phyloP scores from a whole-genome alignment of 64 coral and sea anemone genomes.

The Astreopora myriophthalma region DNA sequence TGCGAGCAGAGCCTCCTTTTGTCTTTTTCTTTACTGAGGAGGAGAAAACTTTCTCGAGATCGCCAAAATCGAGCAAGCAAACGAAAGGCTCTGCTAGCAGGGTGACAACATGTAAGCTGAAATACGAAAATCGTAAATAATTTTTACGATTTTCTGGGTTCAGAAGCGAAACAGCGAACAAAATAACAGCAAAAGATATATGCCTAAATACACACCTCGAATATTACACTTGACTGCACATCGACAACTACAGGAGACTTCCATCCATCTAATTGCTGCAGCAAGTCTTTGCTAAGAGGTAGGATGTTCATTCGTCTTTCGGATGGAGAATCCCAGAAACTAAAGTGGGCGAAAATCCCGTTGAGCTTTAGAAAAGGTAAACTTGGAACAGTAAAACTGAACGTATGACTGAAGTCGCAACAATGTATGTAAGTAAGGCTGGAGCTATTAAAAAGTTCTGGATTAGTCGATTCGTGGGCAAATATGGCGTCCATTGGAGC shows the following conservation, averaged over 20 bases:
- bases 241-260: conserved; percentile 20
- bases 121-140: neutral
- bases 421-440: neutral
- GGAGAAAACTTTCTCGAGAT: too few relatives aligned
- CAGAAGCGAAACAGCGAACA: neutral
- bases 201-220: conserved; percentile 19
- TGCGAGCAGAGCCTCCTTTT: too few relatives aligned
- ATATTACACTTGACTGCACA: conserved; percentile 15
- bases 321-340: conserved; percentile 11
- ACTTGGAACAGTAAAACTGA: conserved; percentile 15
- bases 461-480: neutral
- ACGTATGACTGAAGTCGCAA: neutral
- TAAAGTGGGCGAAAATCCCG: conserved; percentile 28
- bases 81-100: too few relatives aligned
- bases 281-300: neutral
- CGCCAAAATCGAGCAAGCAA: too few relatives aligned
- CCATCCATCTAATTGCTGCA: neutral
- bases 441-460: neutral
- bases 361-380: conserved; percentile 8
- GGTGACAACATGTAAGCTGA: too few relatives aligned
- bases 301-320: neutral
- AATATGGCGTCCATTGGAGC: neutral
- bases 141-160: too few relatives aligned
- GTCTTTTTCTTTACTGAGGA: too few relatives aligned
- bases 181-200: neutral